phyloP scores from a whole-genome alignment of 2,797 vertebrate genomes.

The Sebastes goodei region DNA sequence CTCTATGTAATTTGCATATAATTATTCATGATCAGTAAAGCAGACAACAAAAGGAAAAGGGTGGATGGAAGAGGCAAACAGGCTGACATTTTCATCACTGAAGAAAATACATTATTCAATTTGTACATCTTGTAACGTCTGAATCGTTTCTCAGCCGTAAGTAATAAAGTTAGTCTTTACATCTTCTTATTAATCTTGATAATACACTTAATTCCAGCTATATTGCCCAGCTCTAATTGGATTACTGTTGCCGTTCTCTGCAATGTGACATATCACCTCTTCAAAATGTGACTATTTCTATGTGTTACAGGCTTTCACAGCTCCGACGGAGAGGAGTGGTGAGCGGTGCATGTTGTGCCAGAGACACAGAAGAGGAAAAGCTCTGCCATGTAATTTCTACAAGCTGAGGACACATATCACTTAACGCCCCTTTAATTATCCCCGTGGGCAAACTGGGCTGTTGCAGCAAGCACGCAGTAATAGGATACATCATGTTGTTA shows the following conservation, averaged over 20 bases:
- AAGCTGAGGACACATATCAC: conserved; percentile 38
- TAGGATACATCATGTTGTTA: conserved; percentile 27
- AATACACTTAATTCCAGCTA: not conserved
- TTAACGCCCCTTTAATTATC: conserved; percentile 44
- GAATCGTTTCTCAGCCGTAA: not conserved
- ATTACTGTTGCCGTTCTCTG: not conserved
- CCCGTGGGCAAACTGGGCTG: conserved; percentile 22
- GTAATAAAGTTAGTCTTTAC: not conserved
- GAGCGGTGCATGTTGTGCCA: not conserved
- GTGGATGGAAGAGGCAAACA: not conserved
- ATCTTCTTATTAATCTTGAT: not conserved
- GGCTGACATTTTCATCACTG: not conserved
- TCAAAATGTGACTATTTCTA: not conserved
- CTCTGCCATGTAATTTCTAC: conserved; percentile 33
- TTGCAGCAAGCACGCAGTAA: conserved; percentile 12
- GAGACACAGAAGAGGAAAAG: conserved; percentile 6
- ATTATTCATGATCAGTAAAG: not conserved
- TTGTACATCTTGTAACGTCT: not conserved
- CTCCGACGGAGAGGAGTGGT: not conserved
- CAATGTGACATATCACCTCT: not conserved
- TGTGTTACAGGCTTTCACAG: not conserved
- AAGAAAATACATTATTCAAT: conserved; percentile 5
- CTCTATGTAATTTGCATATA: not conserved
- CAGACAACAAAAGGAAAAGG: not conserved
- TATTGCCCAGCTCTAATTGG: not conserved